Evolutionary conservation across 2,113 vertebrate species (phyloP).

Genomic region (Myotis yumanensis): DNA sequence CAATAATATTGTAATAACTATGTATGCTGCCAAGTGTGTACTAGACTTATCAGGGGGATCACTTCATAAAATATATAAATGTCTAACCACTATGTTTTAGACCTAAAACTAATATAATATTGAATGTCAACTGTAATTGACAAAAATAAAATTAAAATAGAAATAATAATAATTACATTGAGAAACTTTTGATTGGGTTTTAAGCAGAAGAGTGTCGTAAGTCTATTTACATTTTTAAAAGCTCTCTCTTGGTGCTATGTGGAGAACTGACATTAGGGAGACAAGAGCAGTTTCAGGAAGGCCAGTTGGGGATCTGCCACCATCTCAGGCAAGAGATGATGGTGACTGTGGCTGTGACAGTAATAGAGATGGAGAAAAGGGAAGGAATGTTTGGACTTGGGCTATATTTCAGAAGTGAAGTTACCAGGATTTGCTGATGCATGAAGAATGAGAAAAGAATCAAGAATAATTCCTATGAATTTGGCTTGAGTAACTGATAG

Average conservation of each 20-base stretch:
- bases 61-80: not conserved
- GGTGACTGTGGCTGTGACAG: not conserved
- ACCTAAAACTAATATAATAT: not conserved
- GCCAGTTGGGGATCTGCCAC: not conserved
- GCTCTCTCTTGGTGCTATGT: not conserved
- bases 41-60: not conserved
- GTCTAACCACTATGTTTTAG: not conserved
- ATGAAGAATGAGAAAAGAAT: not conserved
- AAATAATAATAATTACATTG: not conserved
- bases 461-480: not conserved
- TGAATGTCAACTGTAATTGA: not conserved
- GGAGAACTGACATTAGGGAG: not conserved
- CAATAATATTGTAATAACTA: not conserved
- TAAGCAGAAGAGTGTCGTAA: not conserved
- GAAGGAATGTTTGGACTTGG: not conserved
- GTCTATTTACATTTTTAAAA: constrained; percentile 1
- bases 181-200: not conserved
- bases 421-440: not conserved
- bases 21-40: not conserved
- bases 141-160: not conserved
- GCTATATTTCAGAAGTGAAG: not conserved
- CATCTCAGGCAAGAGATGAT: not conserved
- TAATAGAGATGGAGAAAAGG: not conserved
- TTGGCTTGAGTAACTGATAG: not conserved
- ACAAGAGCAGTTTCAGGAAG: not conserved